Percentiles rank a stretch among this genome's conserved stretches.
Evolutionary conservation across 2,113 vertebrate species (phyloP).

Genomic region (Oryzias melastigma): DNA sequence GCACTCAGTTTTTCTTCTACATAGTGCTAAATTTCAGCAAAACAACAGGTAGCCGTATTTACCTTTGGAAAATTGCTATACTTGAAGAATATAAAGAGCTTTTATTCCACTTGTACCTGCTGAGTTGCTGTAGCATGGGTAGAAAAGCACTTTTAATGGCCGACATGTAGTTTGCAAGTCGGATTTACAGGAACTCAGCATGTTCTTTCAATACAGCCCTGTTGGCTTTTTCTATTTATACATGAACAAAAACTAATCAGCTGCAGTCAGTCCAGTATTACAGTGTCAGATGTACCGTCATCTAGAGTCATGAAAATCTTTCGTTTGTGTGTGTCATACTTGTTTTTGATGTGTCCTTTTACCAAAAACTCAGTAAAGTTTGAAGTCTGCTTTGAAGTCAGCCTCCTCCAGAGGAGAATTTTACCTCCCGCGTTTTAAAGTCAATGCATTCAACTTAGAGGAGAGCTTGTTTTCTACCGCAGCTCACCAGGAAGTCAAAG

Average conservation of each 20-base stretch:
- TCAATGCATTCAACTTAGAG: no score
- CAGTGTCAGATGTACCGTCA: no score
- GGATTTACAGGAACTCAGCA: background rate
- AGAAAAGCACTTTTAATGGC: slow-evolving; percentile 7
- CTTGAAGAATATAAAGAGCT: background rate
- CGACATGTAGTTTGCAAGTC: fast-evolving
- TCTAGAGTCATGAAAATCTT: background rate
- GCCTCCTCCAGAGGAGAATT: no score
- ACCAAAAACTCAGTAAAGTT: background rate
- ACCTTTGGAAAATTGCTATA: background rate
- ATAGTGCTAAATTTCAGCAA: background rate
- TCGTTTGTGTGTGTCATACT: background rate
- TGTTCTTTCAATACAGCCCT: background rate
- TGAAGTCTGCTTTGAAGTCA: background rate
- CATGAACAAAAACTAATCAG: slow-evolving; percentile 7
- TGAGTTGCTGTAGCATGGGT: background rate
- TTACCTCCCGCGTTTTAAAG: no score
- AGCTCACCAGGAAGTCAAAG: no score
- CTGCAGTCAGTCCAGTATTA: no score
- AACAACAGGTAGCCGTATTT: background rate
- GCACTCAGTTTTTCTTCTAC: background rate
- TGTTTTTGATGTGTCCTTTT: background rate
- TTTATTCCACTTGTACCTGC: background rate
- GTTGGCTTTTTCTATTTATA: background rate
- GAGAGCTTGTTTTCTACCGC: no score